These are phyloP conservation scores for Aviceda subcristata DNA, from an alignment of 2,113 vertebrate species.

Conservation along the genomic window DNA sequence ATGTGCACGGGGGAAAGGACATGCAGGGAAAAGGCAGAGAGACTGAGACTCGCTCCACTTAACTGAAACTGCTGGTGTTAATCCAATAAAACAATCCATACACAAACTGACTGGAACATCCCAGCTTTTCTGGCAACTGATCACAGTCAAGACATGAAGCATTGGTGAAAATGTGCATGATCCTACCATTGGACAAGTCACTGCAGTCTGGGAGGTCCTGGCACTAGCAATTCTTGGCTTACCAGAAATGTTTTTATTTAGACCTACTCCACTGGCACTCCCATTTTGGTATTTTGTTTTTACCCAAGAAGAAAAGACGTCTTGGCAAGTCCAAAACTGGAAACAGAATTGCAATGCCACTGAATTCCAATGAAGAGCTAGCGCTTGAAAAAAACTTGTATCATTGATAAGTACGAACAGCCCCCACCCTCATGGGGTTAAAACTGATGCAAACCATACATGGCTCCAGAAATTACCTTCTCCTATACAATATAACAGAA, in stretches of 20 bases:
- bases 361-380: not conserved
- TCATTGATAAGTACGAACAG: rapidly evolving
- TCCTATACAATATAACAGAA: not conserved
- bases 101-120: not conserved
- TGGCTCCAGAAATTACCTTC: not conserved
- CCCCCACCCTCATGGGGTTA: not conserved
- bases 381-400: not conserved
- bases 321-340: not conserved
- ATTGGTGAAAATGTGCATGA: not conserved
- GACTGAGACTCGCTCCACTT: not conserved
- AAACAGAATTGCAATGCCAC: not conserved
- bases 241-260: not conserved
- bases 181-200: not conserved
- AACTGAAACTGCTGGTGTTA: not conserved
- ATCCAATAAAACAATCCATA: not conserved
- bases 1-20: not conserved
- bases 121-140: not conserved
- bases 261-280: not conserved
- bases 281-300: not conserved
- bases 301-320: not conserved
- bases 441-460: not conserved
- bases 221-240: not conserved
- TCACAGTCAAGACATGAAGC: not conserved
- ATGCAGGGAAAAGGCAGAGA: not conserved
- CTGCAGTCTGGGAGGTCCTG: not conserved